Evolutionary conservation across 1,140 invertebrate species (phyloP).

Genomic region (Anadara kagoshimensis): DNA sequence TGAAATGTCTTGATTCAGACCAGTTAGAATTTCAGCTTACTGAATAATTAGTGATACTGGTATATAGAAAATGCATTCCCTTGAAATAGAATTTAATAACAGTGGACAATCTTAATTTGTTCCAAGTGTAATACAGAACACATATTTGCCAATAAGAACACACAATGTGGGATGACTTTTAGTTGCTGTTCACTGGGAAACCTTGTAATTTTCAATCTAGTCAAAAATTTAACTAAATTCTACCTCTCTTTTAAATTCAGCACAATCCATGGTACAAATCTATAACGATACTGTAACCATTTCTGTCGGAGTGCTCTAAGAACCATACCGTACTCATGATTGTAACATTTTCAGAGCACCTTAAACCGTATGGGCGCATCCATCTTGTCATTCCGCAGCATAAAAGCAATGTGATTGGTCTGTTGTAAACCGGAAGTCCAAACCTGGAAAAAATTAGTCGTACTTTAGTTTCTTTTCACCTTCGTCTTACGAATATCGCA

Average conservation of each 20-base stretch:
- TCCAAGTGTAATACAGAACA: too few species aligned
- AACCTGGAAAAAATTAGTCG: background rate
- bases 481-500: background rate
- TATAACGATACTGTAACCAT: slow-evolving; percentile 61
- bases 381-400: slow-evolving; percentile 22
- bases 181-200: too few species aligned
- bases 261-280: slow-evolving; percentile 65
- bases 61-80: too few species aligned
- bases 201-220: too few species aligned
- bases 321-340: slow-evolving; percentile 6
- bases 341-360: background rate
- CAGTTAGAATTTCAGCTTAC: too few species aligned
- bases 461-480: background rate
- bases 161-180: too few species aligned
- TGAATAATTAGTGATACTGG: too few species aligned
- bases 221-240: too few species aligned
- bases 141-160: too few species aligned
- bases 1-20: too few species aligned
- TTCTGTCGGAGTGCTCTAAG: slow-evolving; percentile 33
- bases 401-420: slow-evolving; percentile 2
- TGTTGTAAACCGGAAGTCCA: slow-evolving; percentile 3
- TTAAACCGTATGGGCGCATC: slow-evolving; percentile 21
- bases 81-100: too few species aligned
- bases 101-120: too few species aligned
- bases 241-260: slow-evolving; percentile 61